Evolutionary conservation across 37 sponge, comb jelly and placozoan genomes (phyloP), one percentile per base, ranked within the genome.

Genomic region (Hexactinellida sp.): DNA sequence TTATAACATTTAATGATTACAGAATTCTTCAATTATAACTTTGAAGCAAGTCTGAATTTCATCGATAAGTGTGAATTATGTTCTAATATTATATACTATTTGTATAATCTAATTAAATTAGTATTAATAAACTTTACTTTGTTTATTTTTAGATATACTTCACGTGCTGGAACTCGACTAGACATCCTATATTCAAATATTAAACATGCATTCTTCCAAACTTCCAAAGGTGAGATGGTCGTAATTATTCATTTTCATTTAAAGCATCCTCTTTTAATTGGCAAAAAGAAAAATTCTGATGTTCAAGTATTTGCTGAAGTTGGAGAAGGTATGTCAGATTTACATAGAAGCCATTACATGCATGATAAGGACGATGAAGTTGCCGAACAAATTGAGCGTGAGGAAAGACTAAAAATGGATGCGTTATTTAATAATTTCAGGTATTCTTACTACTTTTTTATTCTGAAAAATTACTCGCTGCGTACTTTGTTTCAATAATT

Each of bases 271-370:
- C 90, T 97, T 37, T 92, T 97, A 36, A 94, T 95, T 82, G 93
- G 95, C 1, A 98, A 98, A 87, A 98, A 98, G 90, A 98, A 98
- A 83, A 84, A 94, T 38, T 84, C 88, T 23, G 94, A 98, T 82
- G 92, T 98, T 16, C 97, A 94, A 84, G 92, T 98, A 84, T 98
- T 94, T 88, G 94, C 99, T 35, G 99, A 98, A 83, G 94, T 95
- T 38, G 99, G 99, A 24, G 99, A 98, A 87, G 91, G 95, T 3
- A 92, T 95, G 92, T 94, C 99, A n/a, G 96, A 95, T 55, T 54
- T 98, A 83, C 94, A 97, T 23, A 86, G 94, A 24, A 87, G 90
- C 34, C 97, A 95, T 82, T 90, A 93, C 85, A 94, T 98, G 99
- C 92, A 96, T 38, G 99, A 98, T 55, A 90, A 94, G 38, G 99